Conservation (phyloP, 2,888 invertebrate genomes). For the Acanthopleura granulata region DNA sequence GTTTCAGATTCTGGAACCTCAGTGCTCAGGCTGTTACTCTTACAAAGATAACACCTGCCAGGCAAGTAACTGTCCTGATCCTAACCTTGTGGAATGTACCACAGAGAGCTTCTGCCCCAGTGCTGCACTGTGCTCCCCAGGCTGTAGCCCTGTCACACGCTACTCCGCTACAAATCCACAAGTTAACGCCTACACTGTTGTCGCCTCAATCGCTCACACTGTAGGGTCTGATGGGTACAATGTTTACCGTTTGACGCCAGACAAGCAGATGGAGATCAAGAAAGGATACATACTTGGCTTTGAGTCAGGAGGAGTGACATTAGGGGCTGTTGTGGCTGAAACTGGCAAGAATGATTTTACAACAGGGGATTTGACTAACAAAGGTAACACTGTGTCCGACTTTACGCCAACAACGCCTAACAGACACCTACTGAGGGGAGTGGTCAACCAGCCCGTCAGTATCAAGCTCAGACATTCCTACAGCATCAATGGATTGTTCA, state of each 20-base stretch:
- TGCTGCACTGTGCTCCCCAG: slow-evolving; percentile 18
- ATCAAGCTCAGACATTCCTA: slow-evolving; percentile 31
- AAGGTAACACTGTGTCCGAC: background rate
- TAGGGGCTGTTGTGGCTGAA: slow-evolving; percentile 27
- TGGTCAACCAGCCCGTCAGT: slow-evolving; percentile 23
- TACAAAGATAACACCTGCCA: slow-evolving; percentile 38
- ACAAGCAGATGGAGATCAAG: slow-evolving; percentile 26
- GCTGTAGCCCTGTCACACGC: slow-evolving; percentile 6
- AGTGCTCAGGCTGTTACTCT: slow-evolving; percentile 38
- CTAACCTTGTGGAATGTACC: background rate
- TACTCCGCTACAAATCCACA: background rate
- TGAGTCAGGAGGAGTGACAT: slow-evolving; percentile 21
- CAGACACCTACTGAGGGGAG: slow-evolving; percentile 33
- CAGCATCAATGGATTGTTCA: background rate
- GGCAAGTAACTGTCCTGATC: slow-evolving; percentile 24
- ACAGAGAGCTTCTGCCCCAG: slow-evolving; percentile 26
- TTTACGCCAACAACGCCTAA: background rate
- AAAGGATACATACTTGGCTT: slow-evolving; percentile 50
- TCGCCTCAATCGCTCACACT: slow-evolving; percentile 25
- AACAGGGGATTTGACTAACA: background rate
- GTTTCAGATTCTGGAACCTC: slow-evolving; percentile 35
- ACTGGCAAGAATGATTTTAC: background rate
- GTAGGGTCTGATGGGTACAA: slow-evolving; percentile 34
- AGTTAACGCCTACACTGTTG: slow-evolving; percentile 10
- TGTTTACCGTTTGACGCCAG: slow-evolving; percentile 23